Evolutionary conservation across 2,113 vertebrate species (phyloP).

Genomic region (Cyphomyrus discorhynchus): DNA sequence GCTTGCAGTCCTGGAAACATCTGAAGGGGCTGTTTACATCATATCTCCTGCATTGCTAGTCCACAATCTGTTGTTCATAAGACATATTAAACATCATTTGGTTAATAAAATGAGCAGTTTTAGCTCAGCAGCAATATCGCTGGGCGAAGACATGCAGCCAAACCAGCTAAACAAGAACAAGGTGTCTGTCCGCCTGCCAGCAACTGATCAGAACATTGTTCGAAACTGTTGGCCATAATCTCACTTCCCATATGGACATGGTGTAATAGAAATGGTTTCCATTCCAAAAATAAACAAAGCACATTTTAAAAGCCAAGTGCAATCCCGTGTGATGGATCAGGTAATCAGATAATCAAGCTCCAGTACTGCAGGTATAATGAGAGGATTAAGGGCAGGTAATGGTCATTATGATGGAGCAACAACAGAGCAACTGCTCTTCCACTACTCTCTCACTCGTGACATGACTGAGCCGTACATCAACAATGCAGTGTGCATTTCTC

Average conservation of each 20-base stretch:
- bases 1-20: constrained; percentile 33
- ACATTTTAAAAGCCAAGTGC: constrained; percentile 10
- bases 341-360: background rate
- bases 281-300: constrained; percentile 16
- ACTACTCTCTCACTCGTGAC: background rate
- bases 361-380: background rate
- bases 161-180: constrained; percentile 47
- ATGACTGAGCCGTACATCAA: background rate
- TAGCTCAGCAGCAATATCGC: constrained; percentile 44
- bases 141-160: constrained; percentile 40
- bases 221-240: background rate
- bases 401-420: background rate
- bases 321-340: background rate
- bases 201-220: constrained; percentile 1
- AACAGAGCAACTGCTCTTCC: background rate
- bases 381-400: background rate
- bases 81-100: constrained; percentile 46
- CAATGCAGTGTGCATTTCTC: background rate
- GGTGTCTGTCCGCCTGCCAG: constrained; percentile 21
- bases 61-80: constrained; percentile 54
- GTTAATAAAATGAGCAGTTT: constrained; percentile 50
- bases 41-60: constrained; percentile 20
- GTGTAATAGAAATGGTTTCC: constrained; percentile 8
- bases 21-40: constrained; percentile 31
- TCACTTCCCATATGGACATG: constrained; percentile 4